phyloP scores from a whole-genome alignment of 1,140 invertebrate species.

The Mamestra configurata region DNA sequence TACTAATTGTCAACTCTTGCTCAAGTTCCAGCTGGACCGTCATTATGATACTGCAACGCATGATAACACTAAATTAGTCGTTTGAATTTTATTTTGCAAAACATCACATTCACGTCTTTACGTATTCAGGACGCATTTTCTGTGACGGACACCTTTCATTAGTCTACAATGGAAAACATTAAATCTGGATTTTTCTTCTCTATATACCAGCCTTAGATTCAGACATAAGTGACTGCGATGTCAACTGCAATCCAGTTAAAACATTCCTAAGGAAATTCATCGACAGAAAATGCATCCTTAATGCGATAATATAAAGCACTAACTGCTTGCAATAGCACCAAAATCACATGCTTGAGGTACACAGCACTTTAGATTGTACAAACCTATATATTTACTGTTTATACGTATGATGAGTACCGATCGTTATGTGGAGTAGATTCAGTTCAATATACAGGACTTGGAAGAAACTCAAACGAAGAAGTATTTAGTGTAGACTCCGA shows the following conservation, averaged over 20 bases:
- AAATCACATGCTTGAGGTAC: constrained; percentile 73
- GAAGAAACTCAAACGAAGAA: constrained; percentile 31
- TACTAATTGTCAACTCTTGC: constrained; percentile 74
- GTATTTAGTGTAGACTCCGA: constrained; percentile 32
- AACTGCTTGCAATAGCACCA: constrained; percentile 81
- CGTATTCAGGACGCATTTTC: constrained; percentile 66
- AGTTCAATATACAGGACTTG: constrained; percentile 6
- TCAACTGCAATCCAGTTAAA: neutral
- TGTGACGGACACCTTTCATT: neutral
- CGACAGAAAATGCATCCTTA: constrained; percentile 68
- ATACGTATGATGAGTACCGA: constrained; percentile 28
- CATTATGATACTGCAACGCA: constrained; percentile 70
- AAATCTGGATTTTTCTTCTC: too few species aligned
- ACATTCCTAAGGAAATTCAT: neutral
- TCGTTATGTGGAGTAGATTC: constrained; percentile 33
- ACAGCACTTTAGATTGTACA: constrained; percentile 60
- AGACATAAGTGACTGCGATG: neutral
- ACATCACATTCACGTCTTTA: constrained; percentile 51
- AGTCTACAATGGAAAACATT: neutral
- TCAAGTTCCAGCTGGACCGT: constrained; percentile 73
- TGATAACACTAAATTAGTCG: constrained; percentile 73
- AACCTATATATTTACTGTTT: constrained; percentile 36
- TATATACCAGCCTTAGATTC: too few species aligned
- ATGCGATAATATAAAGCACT: constrained; percentile 71
- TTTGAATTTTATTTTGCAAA: constrained; percentile 66